These are phyloP conservation scores for Neolamprologus multifasciatus DNA, from an alignment of 2,797 vertebrate genomes.

Conservation along the genomic window DNA sequence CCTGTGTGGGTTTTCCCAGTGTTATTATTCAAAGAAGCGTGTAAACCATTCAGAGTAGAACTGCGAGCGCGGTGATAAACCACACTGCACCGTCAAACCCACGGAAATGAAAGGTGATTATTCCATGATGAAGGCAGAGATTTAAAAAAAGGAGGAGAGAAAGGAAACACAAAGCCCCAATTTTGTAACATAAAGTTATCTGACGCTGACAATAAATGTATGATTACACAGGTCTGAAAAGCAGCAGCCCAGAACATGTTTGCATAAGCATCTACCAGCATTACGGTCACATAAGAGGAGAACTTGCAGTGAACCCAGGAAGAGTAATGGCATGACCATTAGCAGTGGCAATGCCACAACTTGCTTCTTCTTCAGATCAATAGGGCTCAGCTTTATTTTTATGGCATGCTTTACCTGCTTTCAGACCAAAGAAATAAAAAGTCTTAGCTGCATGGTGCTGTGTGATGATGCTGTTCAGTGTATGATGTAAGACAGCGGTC, in stretches of 20 bases:
- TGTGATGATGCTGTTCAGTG: not conserved
- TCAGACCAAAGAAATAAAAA: not conserved
- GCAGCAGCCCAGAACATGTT: not conserved
- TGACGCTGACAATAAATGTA: not conserved
- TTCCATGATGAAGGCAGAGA: not conserved
- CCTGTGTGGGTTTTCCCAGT: not conserved
- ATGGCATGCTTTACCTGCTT: not conserved
- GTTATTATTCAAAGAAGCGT: slow-evolving; percentile 3
- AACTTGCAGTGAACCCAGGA: slow-evolving; percentile 32
- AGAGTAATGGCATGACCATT: slow-evolving; percentile 47
- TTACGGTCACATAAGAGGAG: slow-evolving; percentile 23
- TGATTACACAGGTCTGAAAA: not conserved
- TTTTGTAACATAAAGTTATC: not conserved
- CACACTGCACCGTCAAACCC: not conserved
- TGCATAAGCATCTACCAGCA: slow-evolving; percentile 3
- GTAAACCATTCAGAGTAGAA: not conserved
- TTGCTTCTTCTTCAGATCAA: not conserved
- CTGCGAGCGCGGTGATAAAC: not conserved
- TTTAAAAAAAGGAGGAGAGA: not conserved
- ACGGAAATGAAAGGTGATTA: not conserved
- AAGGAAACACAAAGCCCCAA: not conserved
- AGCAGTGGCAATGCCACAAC: not conserved
- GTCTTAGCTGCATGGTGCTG: accelerated
- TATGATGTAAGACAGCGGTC: not conserved
- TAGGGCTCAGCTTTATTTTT: not conserved